Percentiles rank a stretch among this genome's conserved stretches.
phyloP scores from a whole-genome alignment of 2,797 vertebrate genomes.

The Acipenser ruthenus region DNA sequence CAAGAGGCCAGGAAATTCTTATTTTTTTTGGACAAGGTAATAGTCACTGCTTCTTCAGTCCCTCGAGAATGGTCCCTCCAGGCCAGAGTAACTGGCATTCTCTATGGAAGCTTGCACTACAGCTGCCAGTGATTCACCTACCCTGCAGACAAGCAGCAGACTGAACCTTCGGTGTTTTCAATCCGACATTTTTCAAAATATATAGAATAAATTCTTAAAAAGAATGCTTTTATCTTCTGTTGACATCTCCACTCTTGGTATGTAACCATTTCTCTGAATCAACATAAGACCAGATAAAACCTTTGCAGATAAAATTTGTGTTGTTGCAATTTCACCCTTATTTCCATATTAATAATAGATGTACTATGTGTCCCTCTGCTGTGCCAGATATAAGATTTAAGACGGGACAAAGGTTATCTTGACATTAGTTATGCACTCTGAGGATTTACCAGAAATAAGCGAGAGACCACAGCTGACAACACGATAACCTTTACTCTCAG shows the following conservation, averaged over 20 bases:
- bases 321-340: constrained; percentile 33
- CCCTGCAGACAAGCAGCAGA: too few relatives aligned
- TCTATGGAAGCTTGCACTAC: too few relatives aligned
- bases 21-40: too few relatives aligned
- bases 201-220: constrained; percentile 14
- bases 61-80: too few relatives aligned
- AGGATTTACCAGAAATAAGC: constrained; percentile 22
- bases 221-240: constrained; percentile 17
- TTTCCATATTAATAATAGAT: constrained; percentile 41
- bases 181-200: not conserved
- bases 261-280: constrained; percentile 11
- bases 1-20: too few relatives aligned
- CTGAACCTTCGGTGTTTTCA: not conserved
- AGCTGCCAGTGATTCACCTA: too few relatives aligned
- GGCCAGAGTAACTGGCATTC: too few relatives aligned
- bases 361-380: constrained; percentile 21
- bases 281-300: constrained; percentile 22
- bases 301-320: constrained; percentile 35
- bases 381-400: constrained; percentile 23
- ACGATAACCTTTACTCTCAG: constrained; percentile 19
- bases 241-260: constrained; percentile 18
- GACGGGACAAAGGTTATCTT: constrained; percentile 33
- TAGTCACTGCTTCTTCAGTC: too few relatives aligned
- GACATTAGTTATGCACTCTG: constrained; percentile 17
- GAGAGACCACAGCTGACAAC: constrained; percentile 13